Evolutionary conservation across 1,140 invertebrate species (phyloP), one percentile per base, ranked within the genome.

Genomic region (Caenorhabditis brenneri): DNA sequence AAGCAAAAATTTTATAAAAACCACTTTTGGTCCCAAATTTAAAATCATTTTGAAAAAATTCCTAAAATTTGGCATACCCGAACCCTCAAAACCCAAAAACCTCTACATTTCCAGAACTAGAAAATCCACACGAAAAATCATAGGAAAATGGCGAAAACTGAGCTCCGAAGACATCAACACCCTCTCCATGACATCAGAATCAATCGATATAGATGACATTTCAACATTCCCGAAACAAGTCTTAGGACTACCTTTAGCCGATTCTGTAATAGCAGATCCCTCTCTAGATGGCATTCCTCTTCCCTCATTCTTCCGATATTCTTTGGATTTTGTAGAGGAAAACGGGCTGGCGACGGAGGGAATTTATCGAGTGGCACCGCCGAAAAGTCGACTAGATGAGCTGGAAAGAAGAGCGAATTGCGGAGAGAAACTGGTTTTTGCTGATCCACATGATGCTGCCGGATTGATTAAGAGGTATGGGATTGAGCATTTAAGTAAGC

Each of bases 281-380:
- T 85, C 81, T n/a, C 69, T 83, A 1, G 84, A 85, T 60, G 81
- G 81, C 31, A 84, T 85, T 49, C 84, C 82, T 42, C 51, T 85
- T 19, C 84, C 84, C 2, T 46, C 84, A 3, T 60, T 83, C 31
- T 83, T 85, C 29, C 49, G 84, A 48, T 53, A 49, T 16, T 33
- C 81, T 6, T 12, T 85, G 1, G 84, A 85, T 79, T 85, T 79
- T 74, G 65, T 85, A 15, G 82, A 85, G 27, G 51, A 78, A 49
- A 51, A 85, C n/a, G 84, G 82, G 16, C 39, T 86, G 16, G 15
- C 31, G 2, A 53, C 79, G 7, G 85, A 86, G 33, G 85, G 85
- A 80, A 85, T 86, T n/a, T 86, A 86, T 74, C 79, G 85, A 22
- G 36, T 86, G 15, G 82, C 84, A 5, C 48, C 85, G 12, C 83